These are phyloP conservation scores for Macquaria ambigua DNA, from an alignment of 2,113 vertebrate species.

Conservation along the genomic window DNA sequence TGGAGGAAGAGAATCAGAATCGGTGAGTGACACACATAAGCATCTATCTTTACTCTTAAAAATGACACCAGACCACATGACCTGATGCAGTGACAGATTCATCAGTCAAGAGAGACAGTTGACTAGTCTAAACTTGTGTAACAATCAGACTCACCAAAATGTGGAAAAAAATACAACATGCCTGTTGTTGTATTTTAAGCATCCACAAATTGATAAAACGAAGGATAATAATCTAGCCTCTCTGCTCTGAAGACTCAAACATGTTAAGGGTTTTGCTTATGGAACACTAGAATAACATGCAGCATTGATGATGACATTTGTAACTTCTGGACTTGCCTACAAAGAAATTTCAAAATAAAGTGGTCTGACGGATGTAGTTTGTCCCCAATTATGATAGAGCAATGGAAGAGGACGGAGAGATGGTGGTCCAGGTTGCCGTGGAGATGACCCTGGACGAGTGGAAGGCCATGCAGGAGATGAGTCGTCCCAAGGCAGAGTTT, in stretches of 20 bases:
- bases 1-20: slow-evolving; percentile 78
- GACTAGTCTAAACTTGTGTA: not conserved
- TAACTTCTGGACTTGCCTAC: not conserved
- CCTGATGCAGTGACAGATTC: not conserved
- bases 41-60: not conserved
- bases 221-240: too few relatives aligned
- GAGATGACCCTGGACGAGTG: slow-evolving; percentile 98
- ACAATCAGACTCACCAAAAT: not conserved
- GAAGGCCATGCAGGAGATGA: slow-evolving; percentile 92
- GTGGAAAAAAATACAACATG: not conserved
- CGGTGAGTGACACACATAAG: slow-evolving; percentile 79
- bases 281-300: not conserved
- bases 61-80: not conserved
- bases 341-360: not conserved
- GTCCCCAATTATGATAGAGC: slow-evolving; percentile 20
- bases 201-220: not conserved
- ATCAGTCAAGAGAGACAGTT: not conserved
- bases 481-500: slow-evolving; percentile 91
- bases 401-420: slow-evolving; percentile 71
- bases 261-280: not conserved
- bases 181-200: not conserved
- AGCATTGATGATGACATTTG: not conserved
- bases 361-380: not conserved
- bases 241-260: too few relatives aligned
- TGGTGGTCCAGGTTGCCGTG: slow-evolving; percentile 88